Conservation (phyloP, 2,113 vertebrate species). For the Thryonomys swinderianus region DNA sequence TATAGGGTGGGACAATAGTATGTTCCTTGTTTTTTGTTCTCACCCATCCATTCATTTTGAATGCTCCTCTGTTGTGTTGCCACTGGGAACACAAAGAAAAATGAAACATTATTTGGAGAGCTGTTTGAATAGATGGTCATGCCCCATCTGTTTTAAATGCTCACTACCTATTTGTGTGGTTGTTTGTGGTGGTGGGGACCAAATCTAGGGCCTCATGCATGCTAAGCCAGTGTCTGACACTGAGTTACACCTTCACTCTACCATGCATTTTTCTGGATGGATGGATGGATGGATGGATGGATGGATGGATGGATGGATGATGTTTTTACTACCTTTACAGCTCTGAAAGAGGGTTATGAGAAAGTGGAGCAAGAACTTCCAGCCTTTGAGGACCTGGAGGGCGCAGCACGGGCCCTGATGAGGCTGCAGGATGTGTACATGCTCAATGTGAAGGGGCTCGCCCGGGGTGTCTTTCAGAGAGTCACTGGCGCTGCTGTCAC, state of each 20-base stretch:
- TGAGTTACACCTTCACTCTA: not conserved
- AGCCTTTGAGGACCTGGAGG: slow-evolving; percentile 91
- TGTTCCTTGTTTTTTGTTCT: not conserved
- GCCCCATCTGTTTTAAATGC: not conserved
- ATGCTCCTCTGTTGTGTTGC: not conserved
- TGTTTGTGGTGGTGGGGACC: not conserved
- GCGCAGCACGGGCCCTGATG: slow-evolving; percentile 93
- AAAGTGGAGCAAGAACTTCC: slow-evolving; percentile 89
- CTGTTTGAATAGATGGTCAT: not conserved
- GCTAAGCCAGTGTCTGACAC: not conserved
- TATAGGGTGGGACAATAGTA: not conserved
- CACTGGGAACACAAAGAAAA: not conserved
- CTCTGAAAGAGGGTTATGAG: slow-evolving; percentile 88
- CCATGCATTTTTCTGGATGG: not conserved
- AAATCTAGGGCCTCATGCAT: not conserved
- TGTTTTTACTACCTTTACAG: slow-evolving; percentile 77
- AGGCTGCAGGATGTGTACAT: slow-evolving; percentile 95
- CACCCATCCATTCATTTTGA: not conserved
- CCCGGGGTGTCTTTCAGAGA: slow-evolving; percentile 89
- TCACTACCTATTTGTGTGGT: not conserved
- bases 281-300: too few relatives aligned
- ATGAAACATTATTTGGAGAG: not conserved
- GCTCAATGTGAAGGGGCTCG: slow-evolving; percentile 90
- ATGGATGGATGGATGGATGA: not conserved
- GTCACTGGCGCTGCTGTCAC: slow-evolving; percentile 45